Evolutionary conservation across 2,888 invertebrate genomes (phyloP).

Genomic region (Muschampia plurimacula): DNA sequence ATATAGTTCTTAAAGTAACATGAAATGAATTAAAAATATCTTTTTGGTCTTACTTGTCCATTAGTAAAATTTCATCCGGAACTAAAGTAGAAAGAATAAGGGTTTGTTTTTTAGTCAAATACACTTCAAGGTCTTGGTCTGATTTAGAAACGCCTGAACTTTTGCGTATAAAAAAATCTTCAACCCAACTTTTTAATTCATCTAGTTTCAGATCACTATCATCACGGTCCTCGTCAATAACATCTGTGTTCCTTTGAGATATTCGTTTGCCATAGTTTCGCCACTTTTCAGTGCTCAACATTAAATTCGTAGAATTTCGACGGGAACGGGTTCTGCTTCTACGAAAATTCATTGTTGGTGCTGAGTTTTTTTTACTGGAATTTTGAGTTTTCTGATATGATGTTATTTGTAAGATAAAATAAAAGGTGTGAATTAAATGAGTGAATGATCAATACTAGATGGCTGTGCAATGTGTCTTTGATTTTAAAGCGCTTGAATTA

Average conservation of each 20-base stretch:
- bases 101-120: conserved; percentile 77
- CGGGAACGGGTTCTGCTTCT: conserved; percentile 62
- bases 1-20: neutral
- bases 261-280: conserved; percentile 57
- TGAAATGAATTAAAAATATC: neutral
- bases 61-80: conserved; percentile 83
- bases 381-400: conserved; percentile 47
- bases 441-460: neutral
- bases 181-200: conserved; percentile 69
- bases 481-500: too few species aligned
- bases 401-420: neutral
- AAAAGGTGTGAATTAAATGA: too few species aligned
- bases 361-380: conserved; percentile 53
- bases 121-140: conserved; percentile 77
- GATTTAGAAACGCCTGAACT: conserved; percentile 59
- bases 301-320: conserved; percentile 61
- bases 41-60: conserved; percentile 61
- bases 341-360: conserved; percentile 68
- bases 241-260: conserved; percentile 54
- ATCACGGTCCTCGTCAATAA: conserved; percentile 59
- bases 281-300: conserved; percentile 69
- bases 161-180: conserved; percentile 68
- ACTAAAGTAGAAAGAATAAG: conserved; percentile 82
- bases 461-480: neutral
- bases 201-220: conserved; percentile 62